phyloP scores from a whole-genome alignment of 1,140 invertebrate species.

The Mamestra configurata region DNA sequence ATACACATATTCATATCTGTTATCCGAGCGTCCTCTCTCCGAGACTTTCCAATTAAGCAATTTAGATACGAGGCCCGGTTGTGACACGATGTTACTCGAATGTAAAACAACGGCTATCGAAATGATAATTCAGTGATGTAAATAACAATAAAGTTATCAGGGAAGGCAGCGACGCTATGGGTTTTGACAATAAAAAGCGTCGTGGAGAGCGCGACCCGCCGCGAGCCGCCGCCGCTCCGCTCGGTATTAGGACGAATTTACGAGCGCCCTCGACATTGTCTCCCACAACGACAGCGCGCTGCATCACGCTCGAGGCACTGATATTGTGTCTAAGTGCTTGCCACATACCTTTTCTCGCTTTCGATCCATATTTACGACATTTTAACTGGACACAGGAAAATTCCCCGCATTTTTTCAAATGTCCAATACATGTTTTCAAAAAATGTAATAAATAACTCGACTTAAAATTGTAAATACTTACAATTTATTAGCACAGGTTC shows the following conservation, averaged over 20 bases:
- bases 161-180: slow-evolving; percentile 76
- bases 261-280: slow-evolving; percentile 64
- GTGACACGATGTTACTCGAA: slow-evolving; percentile 82
- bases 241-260: slow-evolving; percentile 81
- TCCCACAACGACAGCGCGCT: slow-evolving; percentile 39
- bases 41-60: slow-evolving; percentile 87
- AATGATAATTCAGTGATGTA: slow-evolving; percentile 86
- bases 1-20: slow-evolving; percentile 73
- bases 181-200: slow-evolving; percentile 86
- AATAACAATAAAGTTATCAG: slow-evolving; percentile 88
- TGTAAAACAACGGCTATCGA: slow-evolving; percentile 86
- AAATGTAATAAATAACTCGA: slow-evolving; percentile 3
- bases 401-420: neutral
- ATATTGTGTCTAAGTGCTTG: slow-evolving; percentile 36
- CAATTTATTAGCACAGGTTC: neutral
- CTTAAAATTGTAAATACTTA: neutral
- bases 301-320: slow-evolving; percentile 46
- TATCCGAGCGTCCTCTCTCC: slow-evolving; percentile 69
- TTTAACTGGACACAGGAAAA: neutral
- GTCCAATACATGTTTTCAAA: neutral
- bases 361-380: slow-evolving; percentile 12
- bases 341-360: slow-evolving; percentile 1
- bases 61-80: slow-evolving; percentile 83
- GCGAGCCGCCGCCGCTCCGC: slow-evolving; percentile 59
- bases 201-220: slow-evolving; percentile 73